phyloP scores from a whole-genome alignment of 2,888 invertebrate species.

The Teinopalpus imperialis region DNA sequence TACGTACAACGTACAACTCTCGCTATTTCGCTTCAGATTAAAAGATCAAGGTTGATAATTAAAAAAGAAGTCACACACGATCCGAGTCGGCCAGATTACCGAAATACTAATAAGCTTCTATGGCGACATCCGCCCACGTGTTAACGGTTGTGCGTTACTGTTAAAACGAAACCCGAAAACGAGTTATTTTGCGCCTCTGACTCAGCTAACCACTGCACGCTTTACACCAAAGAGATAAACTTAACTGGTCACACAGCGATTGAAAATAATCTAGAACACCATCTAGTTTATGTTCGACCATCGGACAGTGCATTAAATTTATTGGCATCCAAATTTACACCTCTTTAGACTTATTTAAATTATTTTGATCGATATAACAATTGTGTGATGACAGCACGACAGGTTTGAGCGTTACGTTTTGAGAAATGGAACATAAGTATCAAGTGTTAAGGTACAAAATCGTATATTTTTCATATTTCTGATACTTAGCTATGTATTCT shows the following conservation, averaged over 20 bases:
- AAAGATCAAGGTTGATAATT: conserved; percentile 21
- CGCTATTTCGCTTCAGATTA: conserved; percentile 1
- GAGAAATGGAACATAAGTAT: too few relatives aligned
- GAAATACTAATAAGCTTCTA: conserved; percentile 23
- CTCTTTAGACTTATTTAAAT: too few relatives aligned
- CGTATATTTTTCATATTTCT: too few relatives aligned
- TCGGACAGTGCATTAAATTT: too few relatives aligned
- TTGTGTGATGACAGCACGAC: too few relatives aligned
- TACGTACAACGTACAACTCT: neutral
- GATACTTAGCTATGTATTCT: too few relatives aligned
- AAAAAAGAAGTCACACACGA: conserved; percentile 15
- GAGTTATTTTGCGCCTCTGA: conserved; percentile 65
- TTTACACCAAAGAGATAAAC: conserved; percentile 43
- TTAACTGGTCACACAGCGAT: conserved; percentile 41
- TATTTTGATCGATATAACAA: too few relatives aligned
- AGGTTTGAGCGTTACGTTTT: too few relatives aligned
- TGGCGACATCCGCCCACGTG: conserved; percentile 59
- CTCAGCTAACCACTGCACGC: conserved; percentile 44
- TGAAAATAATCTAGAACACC: too few relatives aligned
- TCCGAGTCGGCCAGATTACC: conserved; percentile 11
- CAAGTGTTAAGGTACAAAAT: too few relatives aligned
- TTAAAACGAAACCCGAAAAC: conserved; percentile 60
- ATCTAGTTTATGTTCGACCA: too few relatives aligned
- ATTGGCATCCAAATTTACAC: too few relatives aligned
- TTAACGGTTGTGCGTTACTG: conserved; percentile 69